These are phyloP conservation scores for Bos javanicus DNA, from an alignment of 2,113 vertebrate genomes.

Conservation along the genomic window DNA sequence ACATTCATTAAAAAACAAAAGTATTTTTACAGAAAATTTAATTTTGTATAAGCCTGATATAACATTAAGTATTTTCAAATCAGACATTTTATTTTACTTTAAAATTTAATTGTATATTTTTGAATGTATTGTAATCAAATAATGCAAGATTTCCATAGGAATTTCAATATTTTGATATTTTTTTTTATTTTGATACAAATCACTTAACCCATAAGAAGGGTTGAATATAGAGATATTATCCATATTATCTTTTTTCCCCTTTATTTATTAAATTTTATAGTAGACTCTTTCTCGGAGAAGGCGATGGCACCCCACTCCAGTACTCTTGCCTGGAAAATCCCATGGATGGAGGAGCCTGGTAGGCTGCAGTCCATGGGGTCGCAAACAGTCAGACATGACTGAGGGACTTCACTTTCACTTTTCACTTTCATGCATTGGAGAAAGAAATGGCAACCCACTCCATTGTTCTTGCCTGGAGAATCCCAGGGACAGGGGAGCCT, in stretches of 20 bases:
- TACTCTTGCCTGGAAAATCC: too few relatives aligned
- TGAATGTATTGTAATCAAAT: slow-evolving; percentile 55
- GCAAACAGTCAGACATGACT: too few relatives aligned
- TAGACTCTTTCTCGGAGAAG: neutral
- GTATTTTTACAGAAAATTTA: slow-evolving; percentile 67
- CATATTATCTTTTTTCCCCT: neutral
- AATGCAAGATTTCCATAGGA: slow-evolving; percentile 45
- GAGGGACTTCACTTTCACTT: too few relatives aligned
- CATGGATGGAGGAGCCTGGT: too few relatives aligned
- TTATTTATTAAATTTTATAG: neutral
- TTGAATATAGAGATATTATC: neutral
- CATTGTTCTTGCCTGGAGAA: too few relatives aligned
- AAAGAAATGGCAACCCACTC: too few relatives aligned
- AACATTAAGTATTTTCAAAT: slow-evolving; percentile 76
- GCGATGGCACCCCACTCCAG: too few relatives aligned
- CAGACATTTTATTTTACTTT: slow-evolving; percentile 62
- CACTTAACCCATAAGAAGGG: neutral
- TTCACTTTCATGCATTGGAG: too few relatives aligned
- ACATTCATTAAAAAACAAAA: slow-evolving; percentile 68
- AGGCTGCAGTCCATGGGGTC: too few relatives aligned
- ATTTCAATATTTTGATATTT: neutral
- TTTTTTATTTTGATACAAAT: neutral
- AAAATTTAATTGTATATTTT: slow-evolving; percentile 65
- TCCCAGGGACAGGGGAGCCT: too few relatives aligned
- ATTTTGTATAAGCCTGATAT: slow-evolving; percentile 71